Evolutionary conservation across 1,140 invertebrate genomes (phyloP).

Genomic region (Apis florea): DNA sequence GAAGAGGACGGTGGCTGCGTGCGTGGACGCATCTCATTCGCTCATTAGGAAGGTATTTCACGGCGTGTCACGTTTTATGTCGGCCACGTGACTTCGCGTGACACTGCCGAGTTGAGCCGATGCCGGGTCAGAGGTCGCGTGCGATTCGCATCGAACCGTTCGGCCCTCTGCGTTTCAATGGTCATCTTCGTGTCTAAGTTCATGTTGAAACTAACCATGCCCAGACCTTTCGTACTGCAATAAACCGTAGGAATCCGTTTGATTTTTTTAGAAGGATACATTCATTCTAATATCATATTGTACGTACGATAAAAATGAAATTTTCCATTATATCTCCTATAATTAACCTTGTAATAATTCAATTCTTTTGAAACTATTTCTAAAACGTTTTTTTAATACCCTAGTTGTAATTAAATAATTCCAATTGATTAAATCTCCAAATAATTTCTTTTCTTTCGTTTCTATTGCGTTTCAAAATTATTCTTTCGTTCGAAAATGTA

Average conservation of each 20-base stretch:
- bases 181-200: slow-evolving; percentile 58
- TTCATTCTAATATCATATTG: no score
- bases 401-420: no score
- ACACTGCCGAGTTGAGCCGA: slow-evolving; percentile 72
- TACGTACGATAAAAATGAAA: no score
- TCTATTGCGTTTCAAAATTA: no score
- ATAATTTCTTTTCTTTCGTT: no score
- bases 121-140: slow-evolving; percentile 70
- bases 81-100: slow-evolving; percentile 77
- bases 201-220: slow-evolving; percentile 42
- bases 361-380: no score
- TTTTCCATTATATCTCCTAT: no score
- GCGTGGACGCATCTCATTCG: slow-evolving; percentile 74
- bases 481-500: no score
- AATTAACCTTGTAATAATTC: no score
- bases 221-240: background rate
- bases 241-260: background rate
- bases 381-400: no score
- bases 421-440: no score
- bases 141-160: slow-evolving; percentile 71
- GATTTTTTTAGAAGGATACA: no score
- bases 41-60: slow-evolving; percentile 79
- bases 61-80: slow-evolving; percentile 78
- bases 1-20: slow-evolving; percentile 66
- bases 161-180: slow-evolving; percentile 46